Percentiles rank a stretch among this genome's conserved stretches.
phyloP scores from a whole-genome alignment of 2,113 vertebrate genomes.

The Chloroceryle aenea region DNA sequence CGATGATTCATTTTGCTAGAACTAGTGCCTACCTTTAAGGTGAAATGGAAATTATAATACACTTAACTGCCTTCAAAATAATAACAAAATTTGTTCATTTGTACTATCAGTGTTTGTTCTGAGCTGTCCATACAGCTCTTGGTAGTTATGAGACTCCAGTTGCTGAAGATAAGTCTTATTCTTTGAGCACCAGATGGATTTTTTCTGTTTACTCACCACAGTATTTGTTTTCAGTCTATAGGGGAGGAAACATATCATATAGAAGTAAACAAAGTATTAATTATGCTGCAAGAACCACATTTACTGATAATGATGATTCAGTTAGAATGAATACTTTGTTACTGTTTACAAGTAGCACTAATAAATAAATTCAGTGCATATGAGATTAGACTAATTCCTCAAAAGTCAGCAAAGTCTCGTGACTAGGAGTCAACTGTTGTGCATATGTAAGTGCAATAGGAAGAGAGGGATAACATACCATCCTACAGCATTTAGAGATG shows the following conservation, averaged over 20 bases:
- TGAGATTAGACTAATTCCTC: neutral
- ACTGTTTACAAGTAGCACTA: neutral
- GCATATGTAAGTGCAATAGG: neutral
- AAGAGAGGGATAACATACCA: neutral
- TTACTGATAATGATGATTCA: neutral
- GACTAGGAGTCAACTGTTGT: neutral
- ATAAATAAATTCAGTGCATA: neutral
- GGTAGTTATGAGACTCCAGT: neutral
- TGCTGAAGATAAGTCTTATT: neutral
- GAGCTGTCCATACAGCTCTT: neutral
- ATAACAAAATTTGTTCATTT: neutral
- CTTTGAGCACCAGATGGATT: neutral
- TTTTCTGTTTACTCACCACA: neutral
- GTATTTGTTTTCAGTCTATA: neutral
- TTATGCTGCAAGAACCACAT: neutral
- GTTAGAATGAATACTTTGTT: neutral
- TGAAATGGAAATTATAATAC: neutral
- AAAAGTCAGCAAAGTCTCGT: neutral
- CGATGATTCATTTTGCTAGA: neutral
- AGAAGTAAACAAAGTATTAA: neutral
- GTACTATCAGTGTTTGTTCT: neutral
- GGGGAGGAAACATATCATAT: rapidly evolving
- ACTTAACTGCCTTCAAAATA: neutral
- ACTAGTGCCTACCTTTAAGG: neutral
- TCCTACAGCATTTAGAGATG: neutral